phyloP scores from a whole-genome alignment of 2,113 vertebrate species.

The Poecile atricapillus region DNA sequence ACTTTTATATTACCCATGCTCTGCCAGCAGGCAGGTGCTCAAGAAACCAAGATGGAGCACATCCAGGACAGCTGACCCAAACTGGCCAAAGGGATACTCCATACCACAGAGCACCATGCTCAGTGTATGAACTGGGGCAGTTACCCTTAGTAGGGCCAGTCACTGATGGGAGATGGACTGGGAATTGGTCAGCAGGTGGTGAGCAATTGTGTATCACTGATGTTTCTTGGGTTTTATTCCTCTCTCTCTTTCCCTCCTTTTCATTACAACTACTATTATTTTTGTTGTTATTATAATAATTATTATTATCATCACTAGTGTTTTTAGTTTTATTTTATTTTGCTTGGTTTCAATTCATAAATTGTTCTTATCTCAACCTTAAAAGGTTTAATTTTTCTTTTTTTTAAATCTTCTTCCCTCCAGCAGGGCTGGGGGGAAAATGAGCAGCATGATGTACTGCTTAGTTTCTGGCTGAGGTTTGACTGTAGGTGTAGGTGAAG shows the following conservation, averaged over 20 bases:
- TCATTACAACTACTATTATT: background rate
- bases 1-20: background rate
- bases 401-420: background rate
- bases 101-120: background rate
- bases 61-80: background rate
- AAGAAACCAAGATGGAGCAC: background rate
- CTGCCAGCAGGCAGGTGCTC: too few species aligned
- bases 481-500: background rate
- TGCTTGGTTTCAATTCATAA: background rate
- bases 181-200: rapidly evolving
- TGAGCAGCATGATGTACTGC: background rate
- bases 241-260: background rate
- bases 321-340: background rate
- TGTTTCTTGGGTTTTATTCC: background rate
- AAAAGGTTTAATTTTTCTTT: background rate
- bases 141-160: too few species aligned
- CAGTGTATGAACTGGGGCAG: background rate
- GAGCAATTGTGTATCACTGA: rapidly evolving
- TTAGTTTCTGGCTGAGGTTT: background rate
- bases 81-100: too few species aligned
- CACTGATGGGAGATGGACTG: background rate
- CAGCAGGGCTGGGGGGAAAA: rapidly evolving
- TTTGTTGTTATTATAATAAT: background rate
- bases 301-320: background rate
- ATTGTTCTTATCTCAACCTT: background rate